phyloP scores from a whole-genome alignment of 2,797 vertebrate genomes.

The Alca torda region DNA sequence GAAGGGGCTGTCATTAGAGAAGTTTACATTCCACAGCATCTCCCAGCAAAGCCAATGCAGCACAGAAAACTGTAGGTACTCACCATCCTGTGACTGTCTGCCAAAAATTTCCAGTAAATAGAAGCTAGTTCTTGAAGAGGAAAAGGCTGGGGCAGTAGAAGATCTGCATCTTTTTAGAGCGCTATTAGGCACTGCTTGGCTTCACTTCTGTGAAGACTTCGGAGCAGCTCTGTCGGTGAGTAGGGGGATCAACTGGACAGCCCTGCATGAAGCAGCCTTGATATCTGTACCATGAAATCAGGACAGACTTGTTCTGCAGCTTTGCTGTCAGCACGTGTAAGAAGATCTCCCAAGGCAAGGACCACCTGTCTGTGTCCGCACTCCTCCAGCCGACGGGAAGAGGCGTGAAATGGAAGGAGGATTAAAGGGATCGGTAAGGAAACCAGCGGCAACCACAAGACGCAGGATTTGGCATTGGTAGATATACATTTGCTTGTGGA shows the following conservation, averaged over 20 bases:
- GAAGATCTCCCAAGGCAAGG: neutral
- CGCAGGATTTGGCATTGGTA: neutral
- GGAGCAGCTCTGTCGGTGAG: neutral
- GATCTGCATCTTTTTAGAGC: neutral
- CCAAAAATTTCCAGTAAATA: neutral
- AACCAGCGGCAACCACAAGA: neutral
- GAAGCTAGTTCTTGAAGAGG: neutral
- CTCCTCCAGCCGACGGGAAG: neutral
- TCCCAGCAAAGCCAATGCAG: neutral
- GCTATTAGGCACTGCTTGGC: neutral
- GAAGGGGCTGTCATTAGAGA: constrained; percentile 34
- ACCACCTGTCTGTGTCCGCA: neutral
- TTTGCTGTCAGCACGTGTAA: neutral
- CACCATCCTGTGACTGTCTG: neutral
- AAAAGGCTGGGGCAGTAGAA: neutral
- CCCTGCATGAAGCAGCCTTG: neutral
- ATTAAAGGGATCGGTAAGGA: neutral
- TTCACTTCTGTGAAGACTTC: neutral
- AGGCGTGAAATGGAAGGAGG: neutral
- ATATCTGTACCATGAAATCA: neutral
- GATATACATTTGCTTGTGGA: neutral
- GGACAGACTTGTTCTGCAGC: neutral
- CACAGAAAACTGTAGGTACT: neutral
- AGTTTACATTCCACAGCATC: constrained; percentile 25
- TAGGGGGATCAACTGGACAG: neutral